Evolutionary conservation across 2,113 vertebrate species (phyloP), one percentile per base, ranked within the genome.

Genomic region (Syngnathoides biaculeatus): DNA sequence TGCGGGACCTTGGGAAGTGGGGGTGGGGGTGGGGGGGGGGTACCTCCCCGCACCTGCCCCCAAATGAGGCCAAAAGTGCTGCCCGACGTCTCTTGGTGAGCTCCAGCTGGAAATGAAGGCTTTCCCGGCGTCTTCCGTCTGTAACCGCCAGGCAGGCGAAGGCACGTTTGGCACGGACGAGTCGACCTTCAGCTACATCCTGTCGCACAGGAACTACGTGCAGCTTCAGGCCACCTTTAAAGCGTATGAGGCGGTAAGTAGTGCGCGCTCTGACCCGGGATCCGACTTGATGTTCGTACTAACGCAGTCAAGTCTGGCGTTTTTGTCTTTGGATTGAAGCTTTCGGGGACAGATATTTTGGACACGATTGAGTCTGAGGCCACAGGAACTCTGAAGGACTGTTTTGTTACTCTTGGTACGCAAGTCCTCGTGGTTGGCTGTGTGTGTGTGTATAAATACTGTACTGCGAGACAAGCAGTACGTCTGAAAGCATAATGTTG

Each of bases 171-270:
- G 92, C 48, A 93, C 92, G 1, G 92, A 93, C 14, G 92, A 93
- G 83, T 88, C 90, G 0, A 92, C 90, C 48, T 93, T 93, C 78
- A 92, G 69, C 81, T 80, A 71, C 83, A 90, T 92, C 79, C 89
- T 93, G 79, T 78, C 89, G 2, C 88, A 91, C 83, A 92, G 91
- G 82, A 93, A 93, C 88, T 92, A 93, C 87, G 52, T 92, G 80
- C 92, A 93, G 84, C 92, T 93, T 27, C 92, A 93, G 84, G 91
- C 92, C 85, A 92, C 89, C 38, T 93, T 93, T 63, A 93, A 92
- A 71, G 56, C 62, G 57, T 93, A 93, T 4, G 92, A 92, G 79
- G 73, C 83, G 47, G 92, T 93, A 82, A 38, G 87, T 71, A 50
- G 30, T 3, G 43, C 6, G 35, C 61, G 11, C 63, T 1, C 22